phyloP scores from a whole-genome alignment of 2,113 vertebrate genomes.

The Macrotis lagotis region DNA sequence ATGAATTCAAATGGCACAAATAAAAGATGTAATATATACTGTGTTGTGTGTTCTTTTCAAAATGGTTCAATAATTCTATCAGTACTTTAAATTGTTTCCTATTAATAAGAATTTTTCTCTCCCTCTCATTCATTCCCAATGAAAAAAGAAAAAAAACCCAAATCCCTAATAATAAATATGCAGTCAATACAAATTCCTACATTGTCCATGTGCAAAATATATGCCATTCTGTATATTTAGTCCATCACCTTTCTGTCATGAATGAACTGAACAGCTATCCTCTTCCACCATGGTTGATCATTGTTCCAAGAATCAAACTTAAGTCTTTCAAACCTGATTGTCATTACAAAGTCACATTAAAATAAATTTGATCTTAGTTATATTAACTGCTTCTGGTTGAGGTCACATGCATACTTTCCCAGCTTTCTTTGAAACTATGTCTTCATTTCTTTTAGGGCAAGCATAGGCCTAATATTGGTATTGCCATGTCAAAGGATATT shows the following conservation, averaged over 20 bases:
- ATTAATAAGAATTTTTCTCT: not conserved
- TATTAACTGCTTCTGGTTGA: not conserved
- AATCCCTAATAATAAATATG: not conserved
- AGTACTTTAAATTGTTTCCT: not conserved
- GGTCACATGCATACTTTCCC: not conserved
- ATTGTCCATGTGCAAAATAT: not conserved
- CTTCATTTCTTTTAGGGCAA: not conserved
- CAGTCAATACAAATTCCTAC: not conserved
- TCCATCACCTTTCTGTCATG: not conserved
- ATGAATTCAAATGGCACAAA: slow-evolving; percentile 67
- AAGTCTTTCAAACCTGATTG: not conserved
- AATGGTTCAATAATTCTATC: slow-evolving; percentile 33
- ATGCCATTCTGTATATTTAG: not conserved
- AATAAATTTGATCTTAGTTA: not conserved
- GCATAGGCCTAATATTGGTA: too few species aligned
- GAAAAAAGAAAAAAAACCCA: not conserved
- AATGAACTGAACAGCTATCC: not conserved
- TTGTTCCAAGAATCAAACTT: not conserved
- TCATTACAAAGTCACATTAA: not conserved
- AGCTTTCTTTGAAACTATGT: not conserved
- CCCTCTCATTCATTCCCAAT: not conserved
- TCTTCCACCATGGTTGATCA: not conserved
- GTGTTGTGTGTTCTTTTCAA: slow-evolving; percentile 41
- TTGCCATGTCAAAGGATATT: too few species aligned
- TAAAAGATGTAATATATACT: slow-evolving; percentile 68